Percentiles rank a stretch among this genome's conserved stretches.
Conservation (phyloP, 1,140 invertebrate species). For the Agrypnia vestita region DNA sequence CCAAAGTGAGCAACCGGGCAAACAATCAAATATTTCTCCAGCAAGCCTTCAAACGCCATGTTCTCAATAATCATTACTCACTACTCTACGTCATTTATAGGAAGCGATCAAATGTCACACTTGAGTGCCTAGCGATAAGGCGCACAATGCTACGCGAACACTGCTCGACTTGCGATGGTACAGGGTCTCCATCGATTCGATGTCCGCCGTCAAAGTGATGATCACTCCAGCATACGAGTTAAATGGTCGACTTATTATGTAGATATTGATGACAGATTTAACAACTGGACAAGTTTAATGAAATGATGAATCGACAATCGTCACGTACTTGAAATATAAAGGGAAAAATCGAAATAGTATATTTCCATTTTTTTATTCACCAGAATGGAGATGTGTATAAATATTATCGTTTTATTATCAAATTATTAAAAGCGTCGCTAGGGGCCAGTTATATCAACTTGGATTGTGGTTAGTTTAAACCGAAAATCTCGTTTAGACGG, state of each 20-base stretch:
- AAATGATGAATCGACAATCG: background rate
- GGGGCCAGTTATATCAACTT: no score
- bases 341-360: no score
- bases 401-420: no score
- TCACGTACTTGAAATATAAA: conserved; percentile 1
- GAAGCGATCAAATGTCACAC: conserved; percentile 9
- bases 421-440: no score
- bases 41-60: background rate
- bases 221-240: conserved; percentile 23
- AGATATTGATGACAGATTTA: conserved; percentile 4
- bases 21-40: conserved; percentile 14
- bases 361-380: no score
- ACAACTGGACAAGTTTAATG: background rate
- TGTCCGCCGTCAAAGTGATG: conserved; percentile 1
- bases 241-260: conserved; percentile 14
- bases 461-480: no score
- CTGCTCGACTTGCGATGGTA: background rate
- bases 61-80: conserved; percentile 19
- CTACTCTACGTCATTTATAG: conserved; percentile 9
- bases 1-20: conserved; percentile 8
- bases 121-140: conserved; percentile 5
- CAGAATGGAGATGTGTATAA: no score
- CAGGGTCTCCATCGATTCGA: conserved; percentile 16
- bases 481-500: no score
- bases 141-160: background rate